phyloP scores from a whole-genome alignment of 2,888 invertebrate genomes.

The Pinctada fucata region DNA sequence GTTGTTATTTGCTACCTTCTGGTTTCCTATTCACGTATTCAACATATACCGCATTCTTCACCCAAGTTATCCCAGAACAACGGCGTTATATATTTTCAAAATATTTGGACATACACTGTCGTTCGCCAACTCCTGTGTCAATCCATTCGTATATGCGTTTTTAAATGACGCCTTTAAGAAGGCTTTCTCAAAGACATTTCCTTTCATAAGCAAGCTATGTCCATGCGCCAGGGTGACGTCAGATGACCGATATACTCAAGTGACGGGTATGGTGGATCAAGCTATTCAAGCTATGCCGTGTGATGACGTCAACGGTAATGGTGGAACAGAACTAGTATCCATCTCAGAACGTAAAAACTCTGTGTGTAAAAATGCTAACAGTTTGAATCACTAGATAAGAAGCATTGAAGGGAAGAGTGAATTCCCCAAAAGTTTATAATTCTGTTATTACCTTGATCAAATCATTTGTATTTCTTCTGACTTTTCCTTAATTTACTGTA shows the following conservation, averaged over 20 bases:
- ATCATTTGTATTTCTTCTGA: too few species aligned
- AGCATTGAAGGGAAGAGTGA: too few species aligned
- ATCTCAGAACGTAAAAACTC: slow-evolving; percentile 22
- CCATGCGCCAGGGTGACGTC: slow-evolving; percentile 27
- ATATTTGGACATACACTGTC: slow-evolving; percentile 69
- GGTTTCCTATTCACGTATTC: slow-evolving; percentile 71
- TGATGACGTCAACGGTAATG: slow-evolving; percentile 31
- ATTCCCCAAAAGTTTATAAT: too few species aligned
- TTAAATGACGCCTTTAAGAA: slow-evolving; percentile 71
- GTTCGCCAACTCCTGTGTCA: slow-evolving; percentile 71
- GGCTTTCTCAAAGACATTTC: slow-evolving; percentile 67
- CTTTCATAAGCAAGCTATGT: slow-evolving; percentile 48
- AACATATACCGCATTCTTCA: slow-evolving; percentile 61
- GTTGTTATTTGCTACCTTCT: slow-evolving; percentile 68
- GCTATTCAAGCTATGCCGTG: slow-evolving; percentile 33
- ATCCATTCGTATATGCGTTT: slow-evolving; percentile 72
- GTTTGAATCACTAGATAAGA: not conserved
- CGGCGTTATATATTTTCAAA: slow-evolving; percentile 54
- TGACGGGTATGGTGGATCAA: slow-evolving; percentile 39
- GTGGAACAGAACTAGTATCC: slow-evolving; percentile 23
- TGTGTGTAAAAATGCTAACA: not conserved
- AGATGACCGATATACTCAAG: slow-evolving; percentile 30
- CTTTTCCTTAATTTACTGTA: too few species aligned
- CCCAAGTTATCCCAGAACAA: slow-evolving; percentile 57
- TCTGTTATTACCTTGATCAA: too few species aligned